These are phyloP conservation scores for Hydrotaea diabolus DNA, from an alignment of 2,888 invertebrate species.

Conservation along the genomic window DNA sequence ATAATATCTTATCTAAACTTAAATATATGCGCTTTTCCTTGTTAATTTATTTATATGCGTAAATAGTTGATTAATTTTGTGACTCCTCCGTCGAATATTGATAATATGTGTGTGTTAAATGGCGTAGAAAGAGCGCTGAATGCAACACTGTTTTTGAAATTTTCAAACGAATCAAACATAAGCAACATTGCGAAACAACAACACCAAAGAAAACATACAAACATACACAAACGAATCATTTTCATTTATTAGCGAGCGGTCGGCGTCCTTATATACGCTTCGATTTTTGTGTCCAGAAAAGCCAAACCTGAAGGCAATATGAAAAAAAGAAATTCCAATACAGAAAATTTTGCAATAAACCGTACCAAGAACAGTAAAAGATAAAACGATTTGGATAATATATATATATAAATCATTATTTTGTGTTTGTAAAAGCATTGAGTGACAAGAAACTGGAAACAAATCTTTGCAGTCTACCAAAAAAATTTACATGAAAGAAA, in stretches of 20 bases:
- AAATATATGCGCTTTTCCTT: neutral
- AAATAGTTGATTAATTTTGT: neutral
- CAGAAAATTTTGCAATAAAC: constrained; percentile 49
- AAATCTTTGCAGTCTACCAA: neutral
- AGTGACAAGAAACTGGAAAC: neutral
- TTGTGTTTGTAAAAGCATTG: neutral
- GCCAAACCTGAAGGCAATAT: constrained; percentile 34
- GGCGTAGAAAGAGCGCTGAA: neutral
- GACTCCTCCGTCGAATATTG: neutral
- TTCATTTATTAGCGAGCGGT: constrained; percentile 44
- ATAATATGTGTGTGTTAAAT: neutral
- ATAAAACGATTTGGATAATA: neutral
- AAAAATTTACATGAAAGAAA: constrained; percentile 42
- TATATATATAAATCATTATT: too few species aligned
- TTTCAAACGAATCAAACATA: constrained; percentile 61
- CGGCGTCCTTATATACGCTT: constrained; percentile 61
- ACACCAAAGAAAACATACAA: constrained; percentile 47
- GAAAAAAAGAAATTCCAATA: constrained; percentile 58
- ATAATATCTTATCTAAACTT: too few species aligned
- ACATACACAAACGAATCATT: constrained; percentile 49
- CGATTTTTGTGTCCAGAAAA: constrained; percentile 45
- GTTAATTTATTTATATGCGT: neutral
- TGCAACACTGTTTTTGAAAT: constrained; percentile 58
- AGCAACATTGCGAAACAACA: constrained; percentile 57
- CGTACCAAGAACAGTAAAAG: constrained; percentile 15